A percentile compares a stretch with the other conserved stretches of the same genome.
Conservation (phyloP, 2,888 invertebrate genomes). For the Coelinius sp. region DNA sequence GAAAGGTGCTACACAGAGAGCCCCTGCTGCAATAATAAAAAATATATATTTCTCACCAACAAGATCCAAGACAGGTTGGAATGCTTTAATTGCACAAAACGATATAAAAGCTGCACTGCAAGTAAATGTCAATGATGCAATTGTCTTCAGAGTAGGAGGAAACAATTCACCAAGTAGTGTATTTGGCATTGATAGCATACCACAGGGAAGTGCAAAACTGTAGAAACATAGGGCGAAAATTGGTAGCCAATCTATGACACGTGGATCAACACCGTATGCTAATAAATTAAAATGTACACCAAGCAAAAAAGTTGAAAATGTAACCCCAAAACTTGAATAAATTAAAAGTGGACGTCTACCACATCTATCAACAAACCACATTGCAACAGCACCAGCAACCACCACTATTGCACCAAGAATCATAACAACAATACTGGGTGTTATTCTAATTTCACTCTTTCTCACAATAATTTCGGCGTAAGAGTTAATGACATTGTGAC, state of each 20-base stretch:
- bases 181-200: constrained; percentile 59
- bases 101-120: constrained; percentile 55
- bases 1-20: constrained; percentile 54
- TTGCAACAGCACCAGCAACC: constrained; percentile 69
- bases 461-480: constrained; percentile 69
- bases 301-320: constrained; percentile 57
- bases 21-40: constrained; percentile 57
- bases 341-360: constrained; percentile 72
- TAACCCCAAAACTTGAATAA: constrained; percentile 67
- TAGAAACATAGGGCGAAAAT: constrained; percentile 55
- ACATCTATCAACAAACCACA: constrained; percentile 71
- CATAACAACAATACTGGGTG: constrained; percentile 70
- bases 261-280: constrained; percentile 41
- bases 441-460: constrained; percentile 62
- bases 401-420: constrained; percentile 72
- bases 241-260: constrained; percentile 57
- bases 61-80: constrained; percentile 59
- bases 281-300: constrained; percentile 62
- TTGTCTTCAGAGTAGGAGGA: constrained; percentile 60
- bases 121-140: constrained; percentile 57
- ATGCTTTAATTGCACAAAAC: constrained; percentile 56
- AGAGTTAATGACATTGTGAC: constrained; percentile 69
- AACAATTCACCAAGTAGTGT: constrained; percentile 64
- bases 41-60: constrained; percentile 61
- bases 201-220: constrained; percentile 55